Base-by-base conservation (phyloP, 2,113 vertebrate species). In the Catharus minimus region DNA sequence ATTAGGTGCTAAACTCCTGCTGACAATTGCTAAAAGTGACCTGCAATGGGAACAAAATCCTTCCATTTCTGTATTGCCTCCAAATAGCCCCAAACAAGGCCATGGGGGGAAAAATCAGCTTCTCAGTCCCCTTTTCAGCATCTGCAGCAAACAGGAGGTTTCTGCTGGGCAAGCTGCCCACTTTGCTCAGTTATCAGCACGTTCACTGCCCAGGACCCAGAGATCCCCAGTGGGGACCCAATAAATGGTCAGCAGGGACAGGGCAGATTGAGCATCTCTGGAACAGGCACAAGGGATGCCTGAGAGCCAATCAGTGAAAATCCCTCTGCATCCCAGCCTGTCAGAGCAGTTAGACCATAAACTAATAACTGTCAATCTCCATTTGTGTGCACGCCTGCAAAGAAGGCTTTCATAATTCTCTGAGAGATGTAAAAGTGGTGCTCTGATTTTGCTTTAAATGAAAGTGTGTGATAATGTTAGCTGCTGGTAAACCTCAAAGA, bases 331-430 rank as follows among this genome's bases (percentile, higher is more conserved):
- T 20, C 88, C 75, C 92, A 61, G 7, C 26, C 81, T 93, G 94
- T 73, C 88, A 82, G 88, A 88, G 80, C 88, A 82, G 61, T 90
- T 84, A 90, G 80, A 75, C 88, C 80, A 67, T 75, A 57, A 86
- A 41, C 83, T 81, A 84, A 56, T 68, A 93, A 71, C 83, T 94
- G 94, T 84, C 94, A 68, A 89, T 95, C 94, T 78, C 88, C 69
- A 88, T 93, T 92, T 95, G 77, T 53, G 75, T 84, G 86, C 74
- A 62, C 1, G 11, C 57, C 73, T 43, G 58, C 2, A 2, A 81
- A 71, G 52, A 43, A 33, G 30, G 58, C 66, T 90, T 95, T 71
- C 74, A 13, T 62, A 84, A 69, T 90, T 90, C 68, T 88, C 93
- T 57, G 6, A 46, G 38, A 88, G 82, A 53, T 74, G 81, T 7